phyloP scores from a whole-genome alignment of 1,140 invertebrate species.

The Zaprionus inermis region DNA sequence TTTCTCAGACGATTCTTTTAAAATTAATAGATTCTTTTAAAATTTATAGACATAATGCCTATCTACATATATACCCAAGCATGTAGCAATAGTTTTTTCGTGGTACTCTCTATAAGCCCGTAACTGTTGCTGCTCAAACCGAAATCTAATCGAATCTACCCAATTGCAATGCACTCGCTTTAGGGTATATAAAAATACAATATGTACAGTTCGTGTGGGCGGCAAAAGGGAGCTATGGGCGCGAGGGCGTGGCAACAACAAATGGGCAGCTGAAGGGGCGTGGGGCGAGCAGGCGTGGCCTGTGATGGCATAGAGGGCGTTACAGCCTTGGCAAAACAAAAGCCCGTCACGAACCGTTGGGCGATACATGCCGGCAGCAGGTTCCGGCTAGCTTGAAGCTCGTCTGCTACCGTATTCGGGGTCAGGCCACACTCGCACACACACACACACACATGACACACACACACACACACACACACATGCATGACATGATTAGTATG shows the following conservation, averaged over 20 bases:
- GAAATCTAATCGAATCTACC: constrained; percentile 2
- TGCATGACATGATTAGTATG: constrained; percentile 82
- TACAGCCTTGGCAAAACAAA: constrained; percentile 73
- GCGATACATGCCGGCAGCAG: constrained; percentile 42
- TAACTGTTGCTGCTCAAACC: too few relatives aligned
- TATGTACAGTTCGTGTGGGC: constrained; percentile 19
- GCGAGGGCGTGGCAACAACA: background rate
- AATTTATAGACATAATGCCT: background rate
- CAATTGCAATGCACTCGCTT: background rate
- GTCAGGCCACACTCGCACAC: constrained; percentile 40
- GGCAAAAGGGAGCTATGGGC: background rate
- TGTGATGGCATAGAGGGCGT: constrained; percentile 36
- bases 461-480: constrained; percentile 25
- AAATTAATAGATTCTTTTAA: background rate
- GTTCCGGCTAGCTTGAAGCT: constrained; percentile 1
- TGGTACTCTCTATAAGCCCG: background rate
- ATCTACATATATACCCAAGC: background rate
- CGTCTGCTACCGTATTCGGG: constrained; percentile 13
- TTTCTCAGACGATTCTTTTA: background rate
- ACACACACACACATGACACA: constrained; percentile 29
- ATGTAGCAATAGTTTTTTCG: background rate
- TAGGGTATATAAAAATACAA: constrained; percentile 32
- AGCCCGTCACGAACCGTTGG: constrained; percentile 59
- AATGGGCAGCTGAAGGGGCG: constrained; percentile 4
- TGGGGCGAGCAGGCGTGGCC: background rate